These are phyloP conservation scores for Gadus chalcogrammus DNA, from an alignment of 2,113 vertebrate species.

Conservation along the genomic window DNA sequence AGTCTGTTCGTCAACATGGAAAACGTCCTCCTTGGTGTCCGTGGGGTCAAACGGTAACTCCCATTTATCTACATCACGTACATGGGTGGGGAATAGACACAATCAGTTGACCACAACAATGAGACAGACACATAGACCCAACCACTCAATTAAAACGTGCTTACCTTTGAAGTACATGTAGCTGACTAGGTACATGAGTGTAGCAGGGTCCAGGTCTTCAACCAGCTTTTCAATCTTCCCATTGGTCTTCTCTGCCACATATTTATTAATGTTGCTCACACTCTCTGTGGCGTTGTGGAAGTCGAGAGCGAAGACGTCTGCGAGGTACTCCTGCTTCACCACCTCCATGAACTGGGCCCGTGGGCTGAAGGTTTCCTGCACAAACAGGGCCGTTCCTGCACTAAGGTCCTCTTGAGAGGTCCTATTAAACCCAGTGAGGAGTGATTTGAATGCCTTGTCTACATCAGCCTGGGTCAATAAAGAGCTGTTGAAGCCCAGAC, in stretches of 20 bases:
- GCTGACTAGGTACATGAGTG: constrained; percentile 67
- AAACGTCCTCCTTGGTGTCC: constrained; percentile 40
- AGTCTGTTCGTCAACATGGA: constrained; percentile 55
- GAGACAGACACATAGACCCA: background rate
- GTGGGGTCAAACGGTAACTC: constrained; percentile 49
- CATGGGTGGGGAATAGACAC: background rate
- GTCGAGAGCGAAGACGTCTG: constrained; percentile 57
- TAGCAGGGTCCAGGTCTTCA: constrained; percentile 34
- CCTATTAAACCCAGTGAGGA: constrained; percentile 29
- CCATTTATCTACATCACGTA: constrained; percentile 67
- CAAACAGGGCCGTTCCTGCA: constrained; percentile 60
- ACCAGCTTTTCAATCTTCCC: constrained; percentile 67
- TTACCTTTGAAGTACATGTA: constrained; percentile 76
- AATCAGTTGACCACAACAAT: background rate
- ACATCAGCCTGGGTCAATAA: constrained; percentile 32
- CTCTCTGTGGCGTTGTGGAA: constrained; percentile 49
- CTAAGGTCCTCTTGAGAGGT: constrained; percentile 17
- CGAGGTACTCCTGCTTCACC: constrained; percentile 54
- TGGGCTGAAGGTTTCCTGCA: constrained; percentile 36
- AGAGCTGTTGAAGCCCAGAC: constrained; percentile 55
- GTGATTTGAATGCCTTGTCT: constrained; percentile 34
- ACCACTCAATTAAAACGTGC: background rate
- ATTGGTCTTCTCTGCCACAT: constrained; percentile 57
- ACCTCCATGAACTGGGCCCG: constrained; percentile 47
- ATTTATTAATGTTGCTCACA: constrained; percentile 53